Conservation (phyloP, 2,888 invertebrate species). For the Pammene aurita region DNA sequence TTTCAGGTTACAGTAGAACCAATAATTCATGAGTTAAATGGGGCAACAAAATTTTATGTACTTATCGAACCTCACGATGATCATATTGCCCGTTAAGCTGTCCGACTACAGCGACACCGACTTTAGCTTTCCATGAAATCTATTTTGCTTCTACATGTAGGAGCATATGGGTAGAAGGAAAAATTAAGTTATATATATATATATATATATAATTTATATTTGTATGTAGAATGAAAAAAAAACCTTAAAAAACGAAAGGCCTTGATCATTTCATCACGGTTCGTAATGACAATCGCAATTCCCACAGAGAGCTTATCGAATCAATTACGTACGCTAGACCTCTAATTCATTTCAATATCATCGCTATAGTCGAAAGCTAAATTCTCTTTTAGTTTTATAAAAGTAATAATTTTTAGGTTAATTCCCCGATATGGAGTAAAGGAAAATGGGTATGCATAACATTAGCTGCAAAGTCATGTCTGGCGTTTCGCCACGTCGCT, state of each 20-base stretch:
- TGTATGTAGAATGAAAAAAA: background rate
- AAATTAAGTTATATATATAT: background rate
- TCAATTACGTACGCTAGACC: slow-evolving; percentile 20
- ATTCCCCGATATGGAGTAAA: background rate
- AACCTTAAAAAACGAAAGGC: background rate
- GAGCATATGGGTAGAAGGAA: too few species aligned
- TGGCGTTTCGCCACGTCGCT: slow-evolving; percentile 14
- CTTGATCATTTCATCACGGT: slow-evolving; percentile 19
- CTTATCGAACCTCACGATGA: too few species aligned
- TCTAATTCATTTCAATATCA: slow-evolving; percentile 23
- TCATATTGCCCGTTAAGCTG: too few species aligned
- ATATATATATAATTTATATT: background rate
- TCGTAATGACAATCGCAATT: slow-evolving; percentile 22
- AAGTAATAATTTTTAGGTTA: background rate
- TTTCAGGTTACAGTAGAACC: too few species aligned
- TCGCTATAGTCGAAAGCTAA: background rate
- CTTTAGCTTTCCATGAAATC: too few species aligned
- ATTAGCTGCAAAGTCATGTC: slow-evolving; percentile 2
- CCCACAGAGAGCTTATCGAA: slow-evolving; percentile 26
- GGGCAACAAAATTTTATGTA: too few species aligned
- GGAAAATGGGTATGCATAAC: background rate
- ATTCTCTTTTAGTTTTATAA: background rate
- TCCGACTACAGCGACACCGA: too few species aligned
- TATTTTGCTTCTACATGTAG: too few species aligned
- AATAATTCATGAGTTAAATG: too few species aligned